These are phyloP conservation scores for Arothron firmamentum DNA, from an alignment of 2,113 vertebrate genomes.

Conservation along the genomic window DNA sequence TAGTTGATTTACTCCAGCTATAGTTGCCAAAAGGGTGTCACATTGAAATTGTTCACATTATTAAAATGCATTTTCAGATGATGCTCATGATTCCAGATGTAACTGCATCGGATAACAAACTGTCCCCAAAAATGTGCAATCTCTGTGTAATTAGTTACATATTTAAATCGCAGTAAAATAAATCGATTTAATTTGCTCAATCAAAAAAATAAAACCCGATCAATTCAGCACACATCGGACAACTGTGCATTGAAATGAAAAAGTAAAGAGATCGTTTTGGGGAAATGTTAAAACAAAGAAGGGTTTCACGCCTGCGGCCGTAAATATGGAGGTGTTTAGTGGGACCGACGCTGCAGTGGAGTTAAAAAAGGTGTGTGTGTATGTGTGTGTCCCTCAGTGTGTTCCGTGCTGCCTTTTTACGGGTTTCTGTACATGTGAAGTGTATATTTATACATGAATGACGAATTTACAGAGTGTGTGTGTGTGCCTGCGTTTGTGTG, in stretches of 20 bases:
- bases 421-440: neutral
- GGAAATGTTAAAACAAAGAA: too few species aligned
- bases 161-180: neutral
- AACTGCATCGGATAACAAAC: too few species aligned
- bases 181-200: neutral
- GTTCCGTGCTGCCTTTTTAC: too few species aligned
- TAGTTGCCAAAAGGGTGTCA: neutral
- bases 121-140: too few species aligned
- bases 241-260: too few species aligned
- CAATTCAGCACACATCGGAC: neutral
- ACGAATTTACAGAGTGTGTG: neutral
- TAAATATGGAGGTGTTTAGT: too few species aligned
- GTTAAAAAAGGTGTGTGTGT: too few species aligned
- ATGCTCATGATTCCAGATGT: too few species aligned
- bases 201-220: neutral
- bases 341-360: too few species aligned
- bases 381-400: too few species aligned
- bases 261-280: too few species aligned
- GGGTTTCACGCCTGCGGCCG: too few species aligned
- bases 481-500: neutral
- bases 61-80: neutral
- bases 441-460: conserved; percentile 1
- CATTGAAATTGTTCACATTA: neutral
- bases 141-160: neutral
- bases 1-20: neutral